These are phyloP conservation scores for Rotaria socialis DNA, from an alignment of 2,888 invertebrate species.

Conservation along the genomic window DNA sequence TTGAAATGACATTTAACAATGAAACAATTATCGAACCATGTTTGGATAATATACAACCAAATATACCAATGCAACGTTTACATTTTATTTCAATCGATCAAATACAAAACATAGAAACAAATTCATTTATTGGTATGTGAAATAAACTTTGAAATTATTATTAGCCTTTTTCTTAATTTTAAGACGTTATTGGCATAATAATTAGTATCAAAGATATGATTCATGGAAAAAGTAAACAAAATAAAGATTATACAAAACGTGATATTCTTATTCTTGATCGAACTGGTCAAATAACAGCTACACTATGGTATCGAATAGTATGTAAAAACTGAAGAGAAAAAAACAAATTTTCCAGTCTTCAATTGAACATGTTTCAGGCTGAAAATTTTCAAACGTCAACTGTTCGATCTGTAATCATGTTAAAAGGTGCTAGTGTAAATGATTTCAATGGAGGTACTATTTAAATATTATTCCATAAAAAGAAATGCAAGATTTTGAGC, in stretches of 20 bases:
- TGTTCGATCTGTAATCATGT: constrained; percentile 74
- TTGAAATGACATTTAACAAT: constrained; percentile 80
- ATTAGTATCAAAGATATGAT: constrained; percentile 70
- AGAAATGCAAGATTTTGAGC: not conserved
- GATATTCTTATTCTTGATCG: constrained; percentile 81
- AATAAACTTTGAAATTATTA: not conserved
- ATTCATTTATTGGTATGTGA: constrained; percentile 53
- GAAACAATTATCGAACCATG: constrained; percentile 65
- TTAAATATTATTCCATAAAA: not conserved
- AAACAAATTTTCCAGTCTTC: not conserved
- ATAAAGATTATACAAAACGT: constrained; percentile 79
- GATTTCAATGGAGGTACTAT: constrained; percentile 73
- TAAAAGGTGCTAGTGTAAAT: constrained; percentile 76
- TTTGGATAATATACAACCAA: constrained; percentile 57
- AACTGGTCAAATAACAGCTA: constrained; percentile 69
- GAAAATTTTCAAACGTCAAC: constrained; percentile 72
- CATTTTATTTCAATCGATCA: constrained; percentile 18
- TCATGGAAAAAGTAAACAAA: constrained; percentile 70
- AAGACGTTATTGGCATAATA: constrained; percentile 83
- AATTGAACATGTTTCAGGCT: constrained; percentile 63
- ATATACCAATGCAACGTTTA: not conserved
- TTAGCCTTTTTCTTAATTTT: not conserved
- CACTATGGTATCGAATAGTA: constrained; percentile 77
- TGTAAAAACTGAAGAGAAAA: not conserved
- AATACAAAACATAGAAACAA: constrained; percentile 64